Evolutionary conservation across 2,888 invertebrate species (phyloP).

Genomic region (Malacosoma neustria): DNA sequence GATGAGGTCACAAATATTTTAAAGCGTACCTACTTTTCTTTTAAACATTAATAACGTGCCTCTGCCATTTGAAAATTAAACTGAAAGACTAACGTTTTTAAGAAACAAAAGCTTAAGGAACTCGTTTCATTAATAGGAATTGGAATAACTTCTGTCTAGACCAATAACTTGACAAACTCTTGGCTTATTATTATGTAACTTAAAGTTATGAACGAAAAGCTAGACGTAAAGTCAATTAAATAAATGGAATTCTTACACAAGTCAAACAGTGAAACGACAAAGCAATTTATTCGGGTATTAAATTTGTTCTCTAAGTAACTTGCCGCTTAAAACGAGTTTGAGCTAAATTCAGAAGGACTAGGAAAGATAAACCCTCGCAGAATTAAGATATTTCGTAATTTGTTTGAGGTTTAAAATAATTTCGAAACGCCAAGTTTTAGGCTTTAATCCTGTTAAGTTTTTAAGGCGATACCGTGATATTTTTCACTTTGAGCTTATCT

Average conservation of each 20-base stretch:
- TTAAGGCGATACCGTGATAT: not conserved
- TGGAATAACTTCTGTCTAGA: too few species aligned
- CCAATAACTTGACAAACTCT: not conserved
- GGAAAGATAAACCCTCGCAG: constrained; percentile 28
- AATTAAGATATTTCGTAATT: constrained; percentile 32
- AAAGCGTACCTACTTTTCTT: too few species aligned
- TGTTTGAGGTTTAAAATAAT: constrained; percentile 18
- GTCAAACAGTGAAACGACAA: constrained; percentile 19
- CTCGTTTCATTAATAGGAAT: too few species aligned
- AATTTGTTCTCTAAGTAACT: constrained; percentile 32
- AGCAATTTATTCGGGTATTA: constrained; percentile 28
- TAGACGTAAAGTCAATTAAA: not conserved
- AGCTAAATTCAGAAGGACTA: constrained; percentile 34
- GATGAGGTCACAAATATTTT: too few species aligned
- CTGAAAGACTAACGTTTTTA: too few species aligned
- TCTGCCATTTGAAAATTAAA: too few species aligned
- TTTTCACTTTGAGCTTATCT: not conserved
- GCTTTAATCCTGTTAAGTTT: not conserved
- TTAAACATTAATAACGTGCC: too few species aligned
- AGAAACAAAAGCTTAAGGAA: too few species aligned
- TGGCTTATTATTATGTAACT: not conserved
- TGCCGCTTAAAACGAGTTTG: constrained; percentile 33
- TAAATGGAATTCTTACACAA: constrained; percentile 6
- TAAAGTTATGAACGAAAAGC: not conserved
- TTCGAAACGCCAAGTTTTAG: constrained; percentile 7